Evolutionary conservation across 2,888 invertebrate species (phyloP).

Genomic region (Ormyrus rosae): DNA sequence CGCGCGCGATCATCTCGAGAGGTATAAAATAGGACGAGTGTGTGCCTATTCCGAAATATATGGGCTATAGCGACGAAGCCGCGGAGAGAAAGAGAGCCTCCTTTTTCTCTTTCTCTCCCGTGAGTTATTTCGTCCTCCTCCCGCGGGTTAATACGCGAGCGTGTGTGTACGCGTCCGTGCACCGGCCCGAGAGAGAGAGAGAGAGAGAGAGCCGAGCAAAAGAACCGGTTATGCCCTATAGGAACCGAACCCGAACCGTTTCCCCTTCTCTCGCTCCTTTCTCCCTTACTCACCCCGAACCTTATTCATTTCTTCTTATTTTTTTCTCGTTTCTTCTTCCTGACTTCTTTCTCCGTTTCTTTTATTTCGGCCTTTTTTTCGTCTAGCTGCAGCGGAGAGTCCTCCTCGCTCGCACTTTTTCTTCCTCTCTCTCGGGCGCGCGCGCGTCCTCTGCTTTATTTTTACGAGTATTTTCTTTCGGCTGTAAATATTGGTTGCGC

Average conservation of each 20-base stretch:
- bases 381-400: neutral
- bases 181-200: neutral
- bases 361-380: conserved; percentile 31
- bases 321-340: conserved; percentile 26
- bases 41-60: conserved; percentile 60
- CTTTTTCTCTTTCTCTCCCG: conserved; percentile 29
- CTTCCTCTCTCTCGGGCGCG: neutral
- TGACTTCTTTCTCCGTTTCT: conserved; percentile 54
- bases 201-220: conserved; percentile 13
- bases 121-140: conserved; percentile 60
- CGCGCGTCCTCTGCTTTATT: conserved; percentile 3
- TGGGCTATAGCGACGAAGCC: conserved; percentile 63
- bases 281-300: conserved; percentile 56
- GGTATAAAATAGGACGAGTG: conserved; percentile 56
- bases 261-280: conserved; percentile 44
- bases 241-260: conserved; percentile 47
- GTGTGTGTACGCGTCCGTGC: conserved; percentile 25
- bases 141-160: conserved; percentile 37
- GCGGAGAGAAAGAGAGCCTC: conserved; percentile 33
- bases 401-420: neutral
- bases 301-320: conserved; percentile 58
- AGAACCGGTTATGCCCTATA: conserved; percentile 61
- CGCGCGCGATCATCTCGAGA: neutral
- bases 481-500: conserved; percentile 36
- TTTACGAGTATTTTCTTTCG: conserved; percentile 31